Evolutionary conservation across 2,888 invertebrate species (phyloP).

Genomic region (Leptarthrus brevirostris): DNA sequence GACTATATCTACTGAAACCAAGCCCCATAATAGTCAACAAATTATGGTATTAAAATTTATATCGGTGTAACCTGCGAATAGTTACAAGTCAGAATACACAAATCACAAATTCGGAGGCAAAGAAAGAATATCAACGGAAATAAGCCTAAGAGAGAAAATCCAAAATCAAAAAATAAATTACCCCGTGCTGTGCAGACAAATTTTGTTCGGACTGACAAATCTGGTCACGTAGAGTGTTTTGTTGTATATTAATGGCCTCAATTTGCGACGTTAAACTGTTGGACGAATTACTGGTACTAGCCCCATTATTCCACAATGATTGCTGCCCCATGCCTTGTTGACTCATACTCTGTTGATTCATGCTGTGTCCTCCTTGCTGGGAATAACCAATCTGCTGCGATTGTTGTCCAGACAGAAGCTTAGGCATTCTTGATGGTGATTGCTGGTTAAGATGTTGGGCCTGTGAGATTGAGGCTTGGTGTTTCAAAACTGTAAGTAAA

Average conservation of each 20-base stretch:
- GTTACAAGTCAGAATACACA: too few species aligned
- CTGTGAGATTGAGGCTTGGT: conserved; percentile 71
- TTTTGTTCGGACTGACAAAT: conserved; percentile 96
- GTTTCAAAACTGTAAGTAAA: conserved; percentile 80
- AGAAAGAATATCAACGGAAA: background rate
- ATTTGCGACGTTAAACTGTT: conserved; percentile 66
- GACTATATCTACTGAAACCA: too few species aligned
- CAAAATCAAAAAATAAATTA: conserved; percentile 64
- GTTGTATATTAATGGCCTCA: conserved; percentile 79
- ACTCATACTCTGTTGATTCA: conserved; percentile 51
- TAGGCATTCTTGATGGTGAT: conserved; percentile 51
- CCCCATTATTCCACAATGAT: conserved; percentile 40
- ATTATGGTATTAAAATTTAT: too few species aligned
- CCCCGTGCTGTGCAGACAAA: conserved; percentile 93
- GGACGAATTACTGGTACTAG: conserved; percentile 57
- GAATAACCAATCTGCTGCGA: conserved; percentile 55
- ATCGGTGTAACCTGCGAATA: too few species aligned
- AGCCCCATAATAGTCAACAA: too few species aligned
- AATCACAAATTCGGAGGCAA: too few species aligned
- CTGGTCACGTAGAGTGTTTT: conserved; percentile 87
- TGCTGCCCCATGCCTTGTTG: conserved; percentile 55
- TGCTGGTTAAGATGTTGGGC: conserved; percentile 55
- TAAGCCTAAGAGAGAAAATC: conserved; percentile 3
- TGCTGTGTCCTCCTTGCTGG: conserved; percentile 41
- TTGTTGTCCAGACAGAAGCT: conserved; percentile 56